A percentile compares a stretch with the other conserved stretches of the same genome.
phyloP scores from a whole-genome alignment of 2,888 invertebrate species.

The Temnothorax ravouxi region DNA sequence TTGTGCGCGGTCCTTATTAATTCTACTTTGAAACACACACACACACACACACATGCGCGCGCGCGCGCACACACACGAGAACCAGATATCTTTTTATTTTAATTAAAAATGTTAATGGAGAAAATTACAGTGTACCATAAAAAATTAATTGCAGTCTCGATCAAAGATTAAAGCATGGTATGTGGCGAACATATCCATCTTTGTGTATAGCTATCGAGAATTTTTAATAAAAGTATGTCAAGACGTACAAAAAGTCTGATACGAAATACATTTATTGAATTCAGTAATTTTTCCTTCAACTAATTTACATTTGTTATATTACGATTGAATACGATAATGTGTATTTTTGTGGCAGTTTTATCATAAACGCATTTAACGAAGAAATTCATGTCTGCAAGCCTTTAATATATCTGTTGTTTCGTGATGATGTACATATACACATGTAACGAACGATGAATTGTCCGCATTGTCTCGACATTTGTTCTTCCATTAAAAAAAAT shows the following conservation, averaged over 20 bases:
- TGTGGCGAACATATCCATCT: background rate
- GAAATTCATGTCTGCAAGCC: background rate
- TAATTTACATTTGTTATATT: background rate
- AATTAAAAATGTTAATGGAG: background rate
- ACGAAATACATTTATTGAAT: background rate
- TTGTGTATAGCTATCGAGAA: background rate
- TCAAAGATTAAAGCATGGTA: slow-evolving; percentile 3
- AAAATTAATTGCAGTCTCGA: background rate
- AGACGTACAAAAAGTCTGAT: background rate
- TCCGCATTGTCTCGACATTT: background rate
- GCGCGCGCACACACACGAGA: too few species aligned
- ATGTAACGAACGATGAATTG: background rate
- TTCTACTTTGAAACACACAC: background rate
- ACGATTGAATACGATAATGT: background rate
- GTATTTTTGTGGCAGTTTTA: background rate
- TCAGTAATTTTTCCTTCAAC: background rate
- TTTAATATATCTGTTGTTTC: background rate
- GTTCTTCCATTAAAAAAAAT: background rate
- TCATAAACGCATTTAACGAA: background rate
- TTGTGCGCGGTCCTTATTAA: too few species aligned
- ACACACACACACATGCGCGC: background rate
- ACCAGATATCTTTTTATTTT: background rate
- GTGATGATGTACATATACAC: background rate
- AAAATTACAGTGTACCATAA: background rate
- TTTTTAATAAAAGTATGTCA: background rate